Conservation (phyloP, 2,113 vertebrate genomes). For the Pimephales promelas region DNA sequence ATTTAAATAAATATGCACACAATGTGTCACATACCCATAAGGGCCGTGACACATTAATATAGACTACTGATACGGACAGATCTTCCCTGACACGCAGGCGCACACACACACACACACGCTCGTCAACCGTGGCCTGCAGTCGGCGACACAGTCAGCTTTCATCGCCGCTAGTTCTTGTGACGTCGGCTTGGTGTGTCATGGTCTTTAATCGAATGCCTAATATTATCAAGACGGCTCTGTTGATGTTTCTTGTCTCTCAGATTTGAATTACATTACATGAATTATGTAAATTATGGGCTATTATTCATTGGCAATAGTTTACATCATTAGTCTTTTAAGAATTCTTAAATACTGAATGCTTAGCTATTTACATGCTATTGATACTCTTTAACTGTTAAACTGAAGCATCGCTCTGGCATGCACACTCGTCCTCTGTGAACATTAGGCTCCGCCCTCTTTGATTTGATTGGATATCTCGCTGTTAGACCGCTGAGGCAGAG, state of each 20-base stretch:
- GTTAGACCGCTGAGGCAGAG: no score
- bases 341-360: neutral
- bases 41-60: no score
- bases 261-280: neutral
- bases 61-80: no score
- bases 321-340: neutral
- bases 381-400: neutral
- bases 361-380: neutral
- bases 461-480: neutral
- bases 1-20: neutral
- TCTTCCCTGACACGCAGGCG: no score
- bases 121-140: no score
- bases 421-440: neutral
- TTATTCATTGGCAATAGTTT: neutral
- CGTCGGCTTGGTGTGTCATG: no score
- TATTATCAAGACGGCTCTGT: neutral
- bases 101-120: no score
- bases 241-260: neutral
- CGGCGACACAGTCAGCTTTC: no score
- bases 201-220: neutral
- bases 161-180: no score
- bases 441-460: neutral
- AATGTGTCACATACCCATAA: neutral
- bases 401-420: neutral
- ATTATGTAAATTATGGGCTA: neutral